phyloP scores from a whole-genome alignment of 2,888 invertebrate species.

The Nycteola revayana region DNA sequence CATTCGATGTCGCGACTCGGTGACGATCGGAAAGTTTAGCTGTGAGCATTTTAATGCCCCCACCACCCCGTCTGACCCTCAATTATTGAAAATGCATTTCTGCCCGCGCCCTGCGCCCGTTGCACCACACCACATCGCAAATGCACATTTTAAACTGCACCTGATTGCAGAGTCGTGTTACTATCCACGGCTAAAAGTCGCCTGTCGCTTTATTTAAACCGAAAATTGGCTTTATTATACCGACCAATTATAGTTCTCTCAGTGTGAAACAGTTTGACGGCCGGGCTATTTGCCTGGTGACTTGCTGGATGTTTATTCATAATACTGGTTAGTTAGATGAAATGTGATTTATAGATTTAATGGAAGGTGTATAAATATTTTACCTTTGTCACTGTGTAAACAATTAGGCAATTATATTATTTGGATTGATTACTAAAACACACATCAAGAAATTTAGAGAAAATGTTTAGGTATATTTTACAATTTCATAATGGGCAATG shows the following conservation, averaged over 20 bases:
- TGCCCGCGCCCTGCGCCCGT: slow-evolving; percentile 69
- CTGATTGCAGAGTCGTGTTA: slow-evolving; percentile 79
- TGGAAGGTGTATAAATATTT: no score
- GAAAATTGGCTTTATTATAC: slow-evolving; percentile 49
- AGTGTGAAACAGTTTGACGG: slow-evolving; percentile 17
- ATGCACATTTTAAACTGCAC: slow-evolving; percentile 81
- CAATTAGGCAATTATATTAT: no score
- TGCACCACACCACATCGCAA: slow-evolving; percentile 66
- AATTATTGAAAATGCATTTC: slow-evolving; percentile 82
- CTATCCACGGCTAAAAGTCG: slow-evolving; percentile 70
- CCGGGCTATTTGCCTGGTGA: not conserved
- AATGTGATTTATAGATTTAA: no score
- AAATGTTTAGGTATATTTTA: no score
- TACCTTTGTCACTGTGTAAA: no score
- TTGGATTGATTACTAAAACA: no score
- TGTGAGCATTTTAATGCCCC: slow-evolving; percentile 71
- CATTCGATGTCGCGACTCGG: slow-evolving; percentile 35
- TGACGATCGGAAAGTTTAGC: slow-evolving; percentile 70
- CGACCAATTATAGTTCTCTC: slow-evolving; percentile 40
- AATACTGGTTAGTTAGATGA: not conserved
- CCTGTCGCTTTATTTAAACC: slow-evolving; percentile 65
- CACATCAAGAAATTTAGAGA: no score
- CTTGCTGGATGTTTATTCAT: slow-evolving; percentile 21
- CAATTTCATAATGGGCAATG: no score
- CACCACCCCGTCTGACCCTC: slow-evolving; percentile 76